Percentiles rank a stretch among this genome's conserved stretches.
Conservation (phyloP, 2,113 vertebrate genomes). For the Paradisaea rubra region DNA sequence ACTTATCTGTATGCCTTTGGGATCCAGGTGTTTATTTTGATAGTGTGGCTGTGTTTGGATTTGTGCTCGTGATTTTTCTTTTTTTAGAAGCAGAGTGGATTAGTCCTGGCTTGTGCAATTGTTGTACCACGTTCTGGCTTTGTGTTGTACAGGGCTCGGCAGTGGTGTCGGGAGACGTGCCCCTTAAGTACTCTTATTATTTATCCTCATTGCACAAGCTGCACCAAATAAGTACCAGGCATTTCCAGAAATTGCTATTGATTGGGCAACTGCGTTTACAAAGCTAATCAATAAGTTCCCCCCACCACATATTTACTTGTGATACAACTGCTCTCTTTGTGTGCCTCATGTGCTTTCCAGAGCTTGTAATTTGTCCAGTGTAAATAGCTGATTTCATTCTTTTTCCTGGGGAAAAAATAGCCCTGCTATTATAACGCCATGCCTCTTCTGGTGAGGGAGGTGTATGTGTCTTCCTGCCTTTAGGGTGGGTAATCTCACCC, state of each 20-base stretch:
- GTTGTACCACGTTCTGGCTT: background rate
- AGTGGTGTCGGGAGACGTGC: slow-evolving; percentile 57
- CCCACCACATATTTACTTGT: slow-evolving; percentile 68
- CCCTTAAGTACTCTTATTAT: slow-evolving; percentile 70
- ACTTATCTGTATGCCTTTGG: background rate
- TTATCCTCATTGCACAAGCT: slow-evolving; percentile 64
- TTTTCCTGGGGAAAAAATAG: slow-evolving; percentile 69
- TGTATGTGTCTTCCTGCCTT: slow-evolving; percentile 23
- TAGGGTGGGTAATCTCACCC: slow-evolving; percentile 45
- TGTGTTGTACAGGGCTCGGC: slow-evolving; percentile 16
- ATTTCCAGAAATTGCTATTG: slow-evolving; percentile 79
- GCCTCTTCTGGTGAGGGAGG: slow-evolving; percentile 21
- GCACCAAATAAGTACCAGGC: slow-evolving; percentile 72
- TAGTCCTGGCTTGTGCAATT: background rate
- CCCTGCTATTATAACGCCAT: slow-evolving; percentile 57
- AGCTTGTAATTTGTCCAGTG: slow-evolving; percentile 71
- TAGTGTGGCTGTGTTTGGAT: background rate
- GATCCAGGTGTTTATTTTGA: background rate
- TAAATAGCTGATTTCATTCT: slow-evolving; percentile 76
- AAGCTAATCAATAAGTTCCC: slow-evolving; percentile 75
- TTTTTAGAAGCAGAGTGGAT: background rate
- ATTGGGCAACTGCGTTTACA: slow-evolving; percentile 71
- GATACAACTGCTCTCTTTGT: slow-evolving; percentile 59
- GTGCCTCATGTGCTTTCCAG: slow-evolving; percentile 69
- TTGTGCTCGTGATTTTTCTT: background rate